phyloP scores from a whole-genome alignment of 1,140 invertebrate species.

The Homarus americanus region DNA sequence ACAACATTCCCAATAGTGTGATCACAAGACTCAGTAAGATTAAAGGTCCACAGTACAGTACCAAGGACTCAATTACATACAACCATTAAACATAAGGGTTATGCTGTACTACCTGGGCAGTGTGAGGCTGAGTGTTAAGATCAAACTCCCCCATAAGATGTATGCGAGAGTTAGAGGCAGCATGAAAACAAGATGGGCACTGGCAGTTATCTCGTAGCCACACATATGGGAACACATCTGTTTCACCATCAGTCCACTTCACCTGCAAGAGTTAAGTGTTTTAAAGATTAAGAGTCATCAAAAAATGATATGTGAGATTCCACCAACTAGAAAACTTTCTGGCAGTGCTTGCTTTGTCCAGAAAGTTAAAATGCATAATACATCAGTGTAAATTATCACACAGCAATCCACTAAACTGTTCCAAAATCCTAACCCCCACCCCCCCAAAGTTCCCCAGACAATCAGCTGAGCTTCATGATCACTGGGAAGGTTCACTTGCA shows the following conservation, averaged over 20 bases:
- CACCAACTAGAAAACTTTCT: neutral
- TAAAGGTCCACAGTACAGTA: too few relatives aligned
- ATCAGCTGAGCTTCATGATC: too few relatives aligned
- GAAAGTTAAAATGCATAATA: neutral
- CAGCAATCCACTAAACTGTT: neutral
- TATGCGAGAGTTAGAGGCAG: slow-evolving; percentile 81
- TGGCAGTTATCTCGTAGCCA: slow-evolving; percentile 86
- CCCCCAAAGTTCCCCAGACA: too few relatives aligned
- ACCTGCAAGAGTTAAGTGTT: neutral
- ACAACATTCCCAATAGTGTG: too few relatives aligned
- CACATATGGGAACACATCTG: slow-evolving; percentile 80
- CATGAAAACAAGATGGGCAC: slow-evolving; percentile 83
- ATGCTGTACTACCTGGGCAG: neutral
- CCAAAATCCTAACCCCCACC: neutral
- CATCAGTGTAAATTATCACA: neutral
- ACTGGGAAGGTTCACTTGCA: too few relatives aligned
- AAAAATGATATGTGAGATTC: neutral
- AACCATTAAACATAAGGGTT: too few relatives aligned
- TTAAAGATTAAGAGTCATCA: neutral
- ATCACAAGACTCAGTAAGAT: too few relatives aligned
- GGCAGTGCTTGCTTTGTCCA: neutral
- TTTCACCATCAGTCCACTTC: slow-evolving; percentile 17
- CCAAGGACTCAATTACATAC: too few relatives aligned
- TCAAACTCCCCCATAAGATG: slow-evolving; percentile 78
- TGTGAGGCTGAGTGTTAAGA: neutral